These are phyloP conservation scores for Pseudonaja textilis DNA, from an alignment of 2,113 vertebrate species.

Conservation along the genomic window DNA sequence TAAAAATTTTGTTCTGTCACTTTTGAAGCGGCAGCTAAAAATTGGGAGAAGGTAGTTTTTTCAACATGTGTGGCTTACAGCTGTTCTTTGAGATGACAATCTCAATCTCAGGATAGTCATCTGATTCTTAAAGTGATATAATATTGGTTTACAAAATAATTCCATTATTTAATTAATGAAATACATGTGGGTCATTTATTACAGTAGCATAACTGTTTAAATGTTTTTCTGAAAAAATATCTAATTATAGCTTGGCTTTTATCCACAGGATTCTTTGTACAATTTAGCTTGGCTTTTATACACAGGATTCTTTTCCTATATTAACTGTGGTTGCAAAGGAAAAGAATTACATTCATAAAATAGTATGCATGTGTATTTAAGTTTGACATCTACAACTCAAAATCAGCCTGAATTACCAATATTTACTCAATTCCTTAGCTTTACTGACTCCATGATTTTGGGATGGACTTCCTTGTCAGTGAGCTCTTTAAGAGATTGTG, in stretches of 20 bases:
- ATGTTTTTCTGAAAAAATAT: background rate
- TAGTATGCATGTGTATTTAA: background rate
- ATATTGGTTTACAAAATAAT: background rate
- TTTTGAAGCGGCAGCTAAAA: constrained; percentile 42
- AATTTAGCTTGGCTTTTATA: constrained; percentile 28
- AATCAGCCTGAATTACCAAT: background rate
- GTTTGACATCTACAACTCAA: background rate
- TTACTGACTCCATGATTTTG: background rate
- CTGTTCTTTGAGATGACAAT: constrained; percentile 18
- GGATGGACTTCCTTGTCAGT: background rate
- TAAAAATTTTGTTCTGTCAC: background rate
- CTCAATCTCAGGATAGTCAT: constrained; percentile 29
- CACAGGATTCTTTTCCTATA: constrained; percentile 12
- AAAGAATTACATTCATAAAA: background rate
- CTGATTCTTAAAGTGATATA: background rate
- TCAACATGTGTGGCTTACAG: constrained; percentile 18
- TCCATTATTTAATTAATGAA: background rate
- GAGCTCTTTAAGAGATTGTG: background rate
- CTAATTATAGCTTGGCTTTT: constrained; percentile 42
- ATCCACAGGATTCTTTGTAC: constrained; percentile 20
- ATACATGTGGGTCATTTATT: background rate
- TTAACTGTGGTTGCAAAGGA: background rate
- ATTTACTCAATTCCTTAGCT: background rate
- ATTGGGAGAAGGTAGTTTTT: constrained; percentile 39
- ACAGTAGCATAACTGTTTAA: background rate